These are phyloP conservation scores for Melanocharis versteri DNA, from an alignment of 2,113 vertebrate species.

Conservation along the genomic window DNA sequence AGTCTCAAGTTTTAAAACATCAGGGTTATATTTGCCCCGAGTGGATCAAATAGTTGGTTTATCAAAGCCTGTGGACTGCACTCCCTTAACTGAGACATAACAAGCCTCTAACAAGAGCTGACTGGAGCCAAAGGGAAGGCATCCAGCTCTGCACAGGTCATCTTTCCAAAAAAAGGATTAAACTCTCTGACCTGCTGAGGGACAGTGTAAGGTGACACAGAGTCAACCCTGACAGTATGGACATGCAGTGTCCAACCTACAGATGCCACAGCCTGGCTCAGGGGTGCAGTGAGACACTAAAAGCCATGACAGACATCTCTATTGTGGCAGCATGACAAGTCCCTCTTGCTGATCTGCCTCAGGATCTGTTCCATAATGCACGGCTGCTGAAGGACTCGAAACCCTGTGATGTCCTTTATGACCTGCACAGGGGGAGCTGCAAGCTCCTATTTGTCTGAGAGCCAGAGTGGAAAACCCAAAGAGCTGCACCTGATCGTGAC, in stretches of 20 bases:
- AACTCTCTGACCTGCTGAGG: background rate
- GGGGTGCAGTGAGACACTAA: background rate
- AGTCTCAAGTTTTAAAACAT: background rate
- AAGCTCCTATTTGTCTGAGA: background rate
- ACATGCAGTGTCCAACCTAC: background rate
- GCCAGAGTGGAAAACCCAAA: background rate
- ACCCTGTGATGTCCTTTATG: background rate
- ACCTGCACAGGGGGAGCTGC: background rate
- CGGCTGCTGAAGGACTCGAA: background rate
- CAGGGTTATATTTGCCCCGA: background rate
- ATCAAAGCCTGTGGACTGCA: background rate
- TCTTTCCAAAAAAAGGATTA: background rate
- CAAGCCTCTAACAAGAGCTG: background rate
- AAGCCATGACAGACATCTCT: background rate
- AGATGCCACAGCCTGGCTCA: background rate
- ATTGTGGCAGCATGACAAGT: background rate
- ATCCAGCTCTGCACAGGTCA: background rate
- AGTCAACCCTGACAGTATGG: background rate
- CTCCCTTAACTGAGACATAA: background rate
- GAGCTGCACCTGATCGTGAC: background rate
- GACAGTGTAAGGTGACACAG: background rate
- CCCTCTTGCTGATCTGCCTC: background rate
- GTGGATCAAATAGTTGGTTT: background rate
- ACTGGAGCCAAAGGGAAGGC: background rate
- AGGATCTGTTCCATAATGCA: background rate